Evolutionary conservation across 2,888 invertebrate genomes (phyloP).

Genomic region (Epistrophe eligans): DNA sequence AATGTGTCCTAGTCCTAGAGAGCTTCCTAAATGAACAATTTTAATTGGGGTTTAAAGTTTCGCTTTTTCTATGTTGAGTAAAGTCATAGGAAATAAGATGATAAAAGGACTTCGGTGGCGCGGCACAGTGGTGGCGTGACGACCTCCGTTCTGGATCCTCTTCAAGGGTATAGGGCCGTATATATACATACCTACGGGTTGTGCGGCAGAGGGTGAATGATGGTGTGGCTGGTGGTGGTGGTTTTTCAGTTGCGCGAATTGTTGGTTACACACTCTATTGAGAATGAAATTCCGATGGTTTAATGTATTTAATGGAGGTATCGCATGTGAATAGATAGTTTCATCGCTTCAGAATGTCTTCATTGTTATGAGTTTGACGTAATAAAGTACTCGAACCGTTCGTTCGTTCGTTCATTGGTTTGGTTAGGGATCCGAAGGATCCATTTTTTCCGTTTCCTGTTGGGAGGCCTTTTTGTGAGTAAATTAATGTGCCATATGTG

Average conservation of each 20-base stretch:
- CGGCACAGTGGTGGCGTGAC: not conserved
- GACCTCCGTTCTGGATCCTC: conserved; percentile 31
- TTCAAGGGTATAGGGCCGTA: not conserved
- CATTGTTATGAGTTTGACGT: conserved; percentile 74
- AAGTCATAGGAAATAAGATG: conserved; percentile 61
- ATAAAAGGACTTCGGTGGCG: conserved; percentile 57
- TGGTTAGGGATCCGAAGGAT: conserved; percentile 26
- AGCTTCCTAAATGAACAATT: conserved; percentile 59
- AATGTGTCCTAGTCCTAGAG: conserved; percentile 32
- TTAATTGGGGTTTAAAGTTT: conserved; percentile 71
- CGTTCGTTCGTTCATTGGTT: not conserved
- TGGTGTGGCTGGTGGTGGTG: not conserved
- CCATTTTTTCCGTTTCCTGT: conserved; percentile 49
- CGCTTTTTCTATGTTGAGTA: conserved; percentile 39
- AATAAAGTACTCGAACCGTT: conserved; percentile 69
- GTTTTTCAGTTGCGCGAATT: conserved; percentile 55
- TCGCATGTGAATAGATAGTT: conserved; percentile 75
- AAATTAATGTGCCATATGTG: conserved; percentile 72
- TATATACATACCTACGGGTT: not conserved
- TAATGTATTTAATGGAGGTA: conserved; percentile 73
- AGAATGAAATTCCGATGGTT: conserved; percentile 71
- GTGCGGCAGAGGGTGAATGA: not conserved
- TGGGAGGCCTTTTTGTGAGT: conserved; percentile 62
- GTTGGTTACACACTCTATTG: conserved; percentile 71
- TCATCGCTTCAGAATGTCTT: conserved; percentile 71